A percentile compares a stretch with the other conserved stretches of the same genome.
phyloP scores from a whole-genome alignment of 2,888 invertebrate species.

The Dynastes hyllus region DNA sequence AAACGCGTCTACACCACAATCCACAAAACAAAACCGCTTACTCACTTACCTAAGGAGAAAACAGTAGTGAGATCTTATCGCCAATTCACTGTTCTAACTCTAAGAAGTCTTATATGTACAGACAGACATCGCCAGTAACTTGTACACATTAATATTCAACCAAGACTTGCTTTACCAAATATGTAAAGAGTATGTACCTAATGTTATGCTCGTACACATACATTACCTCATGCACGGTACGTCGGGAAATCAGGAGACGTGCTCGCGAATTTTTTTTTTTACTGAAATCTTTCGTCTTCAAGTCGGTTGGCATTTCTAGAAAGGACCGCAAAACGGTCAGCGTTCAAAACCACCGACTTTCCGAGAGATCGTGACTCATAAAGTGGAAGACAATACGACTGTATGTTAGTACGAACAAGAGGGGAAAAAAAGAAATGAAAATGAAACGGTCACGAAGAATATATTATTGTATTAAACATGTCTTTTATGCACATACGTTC shows the following conservation, averaged over 20 bases:
- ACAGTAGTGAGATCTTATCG: background rate
- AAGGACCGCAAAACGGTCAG: too few species aligned
- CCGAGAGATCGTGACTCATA: background rate
- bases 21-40: background rate
- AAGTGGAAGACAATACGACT: constrained; percentile 1
- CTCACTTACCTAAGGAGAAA: background rate
- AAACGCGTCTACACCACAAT: background rate
- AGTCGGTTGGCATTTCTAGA: too few species aligned
- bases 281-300: too few species aligned
- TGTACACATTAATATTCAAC: constrained; percentile 5
- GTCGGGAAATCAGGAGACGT: background rate
- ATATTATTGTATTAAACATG: background rate
- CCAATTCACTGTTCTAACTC: too few species aligned
- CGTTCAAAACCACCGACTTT: background rate
- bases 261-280: too few species aligned
- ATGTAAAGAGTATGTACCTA: background rate
- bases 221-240: background rate
- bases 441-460: constrained; percentile 11
- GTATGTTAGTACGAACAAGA: background rate
- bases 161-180: background rate
- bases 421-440: background rate
- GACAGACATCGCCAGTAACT: too few species aligned
- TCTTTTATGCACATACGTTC: too few species aligned
- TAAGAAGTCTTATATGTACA: too few species aligned
- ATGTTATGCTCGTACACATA: background rate